A percentile compares a stretch with the other conserved stretches of the same genome.
These are phyloP conservation scores for Diploptera punctata DNA, from an alignment of 2,888 invertebrate genomes.

Conservation along the genomic window DNA sequence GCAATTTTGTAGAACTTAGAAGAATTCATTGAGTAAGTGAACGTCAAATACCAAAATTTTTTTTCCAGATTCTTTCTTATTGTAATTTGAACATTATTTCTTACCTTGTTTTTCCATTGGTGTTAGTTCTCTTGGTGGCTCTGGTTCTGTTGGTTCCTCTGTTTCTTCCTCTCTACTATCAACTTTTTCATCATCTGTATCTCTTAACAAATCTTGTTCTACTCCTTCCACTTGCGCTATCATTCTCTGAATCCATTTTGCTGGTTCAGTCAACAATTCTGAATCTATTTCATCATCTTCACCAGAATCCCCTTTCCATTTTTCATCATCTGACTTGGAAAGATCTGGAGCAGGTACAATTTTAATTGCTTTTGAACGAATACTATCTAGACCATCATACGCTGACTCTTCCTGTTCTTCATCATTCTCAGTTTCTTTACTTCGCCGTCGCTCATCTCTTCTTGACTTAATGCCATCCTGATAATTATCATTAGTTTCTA, in stretches of 20 bases:
- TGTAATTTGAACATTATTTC: too few relatives aligned
- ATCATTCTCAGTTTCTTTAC: not conserved
- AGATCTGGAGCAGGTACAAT: conserved; percentile 53
- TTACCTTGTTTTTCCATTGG: conserved; percentile 72
- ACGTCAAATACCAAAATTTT: too few relatives aligned
- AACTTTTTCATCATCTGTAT: conserved; percentile 49
- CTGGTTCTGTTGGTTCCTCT: conserved; percentile 58
- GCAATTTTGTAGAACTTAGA: too few relatives aligned
- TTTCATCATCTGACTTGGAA: conserved; percentile 52
- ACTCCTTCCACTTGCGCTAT: conserved; percentile 49
- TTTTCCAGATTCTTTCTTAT: too few relatives aligned
- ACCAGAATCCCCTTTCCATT: conserved; percentile 27
- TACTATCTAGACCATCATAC: not conserved
- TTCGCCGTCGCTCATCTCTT: conserved; percentile 1
- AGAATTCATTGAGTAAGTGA: too few relatives aligned
- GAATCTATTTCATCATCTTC: conserved; percentile 37
- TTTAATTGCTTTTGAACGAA: conserved; percentile 34
- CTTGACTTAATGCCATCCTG: not conserved
- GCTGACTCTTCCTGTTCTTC: not conserved
- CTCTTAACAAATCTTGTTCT: conserved; percentile 53
- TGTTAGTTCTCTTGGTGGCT: conserved; percentile 59
- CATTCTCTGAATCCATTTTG: conserved; percentile 31
- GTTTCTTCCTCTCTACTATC: conserved; percentile 58
- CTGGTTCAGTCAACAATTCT: conserved; percentile 35
- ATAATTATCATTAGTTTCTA: not conserved